These are phyloP conservation scores for Dallia pectoralis DNA, from an alignment of 2,797 vertebrate species.

Conservation along the genomic window DNA sequence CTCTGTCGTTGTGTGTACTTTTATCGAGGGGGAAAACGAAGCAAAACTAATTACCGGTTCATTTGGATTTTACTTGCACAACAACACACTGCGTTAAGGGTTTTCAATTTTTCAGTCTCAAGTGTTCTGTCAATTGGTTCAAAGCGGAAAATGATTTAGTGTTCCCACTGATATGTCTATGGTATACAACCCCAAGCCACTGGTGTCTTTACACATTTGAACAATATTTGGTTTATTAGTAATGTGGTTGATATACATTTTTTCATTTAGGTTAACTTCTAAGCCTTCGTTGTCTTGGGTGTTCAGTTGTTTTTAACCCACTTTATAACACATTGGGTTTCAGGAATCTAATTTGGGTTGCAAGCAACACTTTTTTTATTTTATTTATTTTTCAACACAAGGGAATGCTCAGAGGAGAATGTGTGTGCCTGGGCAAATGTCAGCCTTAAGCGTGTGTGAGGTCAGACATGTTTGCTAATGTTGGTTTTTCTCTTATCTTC, in stretches of 20 bases:
- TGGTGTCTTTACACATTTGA: neutral
- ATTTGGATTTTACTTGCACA: conserved; percentile 11
- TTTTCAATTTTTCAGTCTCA: neutral
- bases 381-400: conserved; percentile 17
- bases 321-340: conserved; percentile 37
- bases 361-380: conserved; percentile 14
- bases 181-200: neutral
- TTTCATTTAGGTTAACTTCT: neutral
- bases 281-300: conserved; percentile 28
- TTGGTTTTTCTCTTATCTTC: conserved; percentile 20
- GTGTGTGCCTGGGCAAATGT: conserved; percentile 39
- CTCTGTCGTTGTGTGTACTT: neutral
- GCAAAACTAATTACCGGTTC: neutral
- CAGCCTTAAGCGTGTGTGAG: neutral
- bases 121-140: neutral
- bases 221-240: neutral
- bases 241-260: neutral
- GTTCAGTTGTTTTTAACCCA: conserved; percentile 36
- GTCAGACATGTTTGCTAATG: conserved; percentile 31
- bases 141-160: neutral
- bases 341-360: conserved; percentile 28
- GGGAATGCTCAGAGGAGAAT: conserved; percentile 35
- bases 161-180: neutral
- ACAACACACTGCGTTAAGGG: neutral
- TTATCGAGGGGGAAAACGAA: neutral